A percentile compares a stretch with the other conserved stretches of the same genome.
Evolutionary conservation across 2,888 invertebrate species (phyloP).

Genomic region (Cyclophora albipunctata): DNA sequence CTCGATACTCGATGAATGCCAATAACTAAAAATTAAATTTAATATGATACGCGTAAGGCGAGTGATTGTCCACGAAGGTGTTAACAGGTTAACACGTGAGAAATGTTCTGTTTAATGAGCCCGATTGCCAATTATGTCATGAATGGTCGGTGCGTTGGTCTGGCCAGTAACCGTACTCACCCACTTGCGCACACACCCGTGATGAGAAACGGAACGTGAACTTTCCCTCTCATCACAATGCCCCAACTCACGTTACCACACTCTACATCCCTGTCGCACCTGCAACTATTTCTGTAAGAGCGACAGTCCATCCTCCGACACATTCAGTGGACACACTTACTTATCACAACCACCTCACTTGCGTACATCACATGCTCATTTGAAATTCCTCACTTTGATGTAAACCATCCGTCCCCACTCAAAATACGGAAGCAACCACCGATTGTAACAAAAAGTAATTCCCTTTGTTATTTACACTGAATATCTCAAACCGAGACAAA

Average conservation of each 20-base stretch:
- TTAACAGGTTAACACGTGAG: conserved; percentile 44
- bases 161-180: conserved; percentile 67
- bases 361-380: neutral
- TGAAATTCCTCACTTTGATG: neutral
- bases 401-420: neutral
- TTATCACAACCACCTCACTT: neutral
- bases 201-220: conserved; percentile 63
- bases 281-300: conserved; percentile 24
- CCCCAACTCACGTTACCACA: conserved; percentile 52
- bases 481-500: conserved; percentile 69
- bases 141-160: conserved; percentile 67
- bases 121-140: conserved; percentile 67
- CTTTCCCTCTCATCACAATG: conserved; percentile 71
- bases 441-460: conserved; percentile 6
- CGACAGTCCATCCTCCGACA: conserved; percentile 7
- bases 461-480: conserved; percentile 15
- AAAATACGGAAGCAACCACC: neutral
- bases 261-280: conserved; percentile 36
- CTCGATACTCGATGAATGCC: too few relatives aligned
- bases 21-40: too few relatives aligned
- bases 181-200: conserved; percentile 66
- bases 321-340: neutral
- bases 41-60: too few relatives aligned
- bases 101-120: conserved; percentile 59
- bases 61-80: conserved; percentile 29